phyloP scores from a whole-genome alignment of 2,797 vertebrate species.

The Gorsachius magnificus region DNA sequence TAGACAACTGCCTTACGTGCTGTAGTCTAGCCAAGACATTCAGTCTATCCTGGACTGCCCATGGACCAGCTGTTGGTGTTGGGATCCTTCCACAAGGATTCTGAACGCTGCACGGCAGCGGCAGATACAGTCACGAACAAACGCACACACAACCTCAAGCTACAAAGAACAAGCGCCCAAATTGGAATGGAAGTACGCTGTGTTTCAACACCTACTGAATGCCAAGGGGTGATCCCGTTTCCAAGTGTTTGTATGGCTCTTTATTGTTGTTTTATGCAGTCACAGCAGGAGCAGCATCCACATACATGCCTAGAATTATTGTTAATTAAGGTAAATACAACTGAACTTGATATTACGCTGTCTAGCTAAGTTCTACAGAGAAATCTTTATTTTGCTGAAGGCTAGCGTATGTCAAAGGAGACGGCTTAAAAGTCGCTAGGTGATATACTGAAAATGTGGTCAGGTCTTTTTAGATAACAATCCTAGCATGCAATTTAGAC shows the following conservation, averaged over 20 bases:
- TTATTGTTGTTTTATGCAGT: conserved; percentile 31
- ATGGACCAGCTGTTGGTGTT: neutral
- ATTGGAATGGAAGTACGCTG: conserved; percentile 46
- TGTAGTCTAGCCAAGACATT: conserved; percentile 17
- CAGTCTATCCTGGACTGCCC: conserved; percentile 32
- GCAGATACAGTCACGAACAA: neutral
- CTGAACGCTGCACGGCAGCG: neutral
- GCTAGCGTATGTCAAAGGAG: conserved; percentile 5
- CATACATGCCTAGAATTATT: conserved; percentile 45
- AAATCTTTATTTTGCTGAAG: conserved; percentile 45
- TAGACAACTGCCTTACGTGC: neutral
- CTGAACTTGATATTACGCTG: neutral
- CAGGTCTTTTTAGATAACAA: conserved; percentile 48
- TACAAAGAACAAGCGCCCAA: conserved; percentile 29
- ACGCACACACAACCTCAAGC: neutral
- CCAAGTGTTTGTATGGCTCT: conserved; percentile 24
- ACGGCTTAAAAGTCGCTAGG: conserved; percentile 33
- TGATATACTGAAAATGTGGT: conserved; percentile 40
- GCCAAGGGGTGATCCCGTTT: conserved; percentile 27
- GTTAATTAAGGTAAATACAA: conserved; percentile 54
- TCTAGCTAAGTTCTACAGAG: neutral
- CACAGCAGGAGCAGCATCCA: conserved; percentile 40
- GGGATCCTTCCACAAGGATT: neutral
- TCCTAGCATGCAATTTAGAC: conserved; percentile 41
- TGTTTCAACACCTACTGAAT: conserved; percentile 34